A percentile compares a stretch with the other conserved stretches of the same genome.
These are phyloP conservation scores for Zaprionus africanus DNA, from an alignment of 1,140 invertebrate species.

Conservation along the genomic window DNA sequence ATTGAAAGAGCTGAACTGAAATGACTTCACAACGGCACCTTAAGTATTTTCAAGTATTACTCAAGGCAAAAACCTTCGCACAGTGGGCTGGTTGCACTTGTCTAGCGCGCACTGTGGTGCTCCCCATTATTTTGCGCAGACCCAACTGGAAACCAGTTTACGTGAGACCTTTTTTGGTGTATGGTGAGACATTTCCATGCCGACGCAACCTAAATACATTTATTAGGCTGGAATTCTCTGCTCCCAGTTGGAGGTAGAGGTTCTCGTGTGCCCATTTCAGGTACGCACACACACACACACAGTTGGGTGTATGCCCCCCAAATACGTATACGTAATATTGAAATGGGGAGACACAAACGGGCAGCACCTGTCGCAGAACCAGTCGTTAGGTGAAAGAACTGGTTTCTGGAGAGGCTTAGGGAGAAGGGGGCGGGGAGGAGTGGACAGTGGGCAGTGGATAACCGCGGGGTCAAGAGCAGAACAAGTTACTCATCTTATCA, in stretches of 20 bases:
- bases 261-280: constrained; percentile 34
- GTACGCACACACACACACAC: not conserved
- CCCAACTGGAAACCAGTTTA: not conserved
- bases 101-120: not conserved
- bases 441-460: not conserved
- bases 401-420: constrained; percentile 21
- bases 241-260: not conserved
- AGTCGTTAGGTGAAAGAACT: constrained; percentile 21
- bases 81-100: not conserved
- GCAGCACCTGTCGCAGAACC: constrained; percentile 55
- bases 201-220: constrained; percentile 68
- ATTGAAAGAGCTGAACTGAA: not conserved
- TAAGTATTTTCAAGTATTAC: not conserved
- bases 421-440: not conserved
- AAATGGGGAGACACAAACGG: constrained; percentile 50
- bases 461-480: constrained; percentile 7
- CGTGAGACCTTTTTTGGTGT: not conserved
- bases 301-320: not conserved
- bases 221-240: constrained; percentile 48
- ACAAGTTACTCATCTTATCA: constrained; percentile 34
- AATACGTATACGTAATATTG: constrained; percentile 70
- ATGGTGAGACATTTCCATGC: not conserved
- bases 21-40: not conserved
- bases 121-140: not conserved
- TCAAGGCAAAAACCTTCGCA: not conserved